phyloP scores from a whole-genome alignment of 2,888 invertebrate species.

The Chirona hameri region DNA sequence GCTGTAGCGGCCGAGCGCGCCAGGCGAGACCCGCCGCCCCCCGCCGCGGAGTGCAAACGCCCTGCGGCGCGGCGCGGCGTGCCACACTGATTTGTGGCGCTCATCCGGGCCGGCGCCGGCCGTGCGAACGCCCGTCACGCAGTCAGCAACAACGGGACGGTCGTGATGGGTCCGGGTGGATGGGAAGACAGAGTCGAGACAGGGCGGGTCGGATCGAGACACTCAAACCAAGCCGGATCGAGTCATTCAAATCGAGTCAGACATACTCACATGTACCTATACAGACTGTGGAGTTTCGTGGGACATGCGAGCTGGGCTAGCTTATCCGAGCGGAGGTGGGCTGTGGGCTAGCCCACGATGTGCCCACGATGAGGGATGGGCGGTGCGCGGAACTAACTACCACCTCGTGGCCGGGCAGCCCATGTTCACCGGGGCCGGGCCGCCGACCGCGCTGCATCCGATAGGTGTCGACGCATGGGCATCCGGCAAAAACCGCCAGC shows the following conservation, averaged over 20 bases:
- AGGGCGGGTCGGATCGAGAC: no score
- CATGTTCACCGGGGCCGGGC: neutral
- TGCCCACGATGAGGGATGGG: neutral
- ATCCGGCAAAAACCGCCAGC: neutral
- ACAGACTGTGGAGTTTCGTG: no score
- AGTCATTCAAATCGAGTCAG: no score
- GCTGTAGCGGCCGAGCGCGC: neutral
- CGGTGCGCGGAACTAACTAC: no score
- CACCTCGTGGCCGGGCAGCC: neutral
- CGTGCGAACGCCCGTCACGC: neutral
- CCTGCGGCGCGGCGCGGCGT: neutral
- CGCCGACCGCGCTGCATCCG: neutral
- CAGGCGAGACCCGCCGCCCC: neutral
- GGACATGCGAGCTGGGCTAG: no score
- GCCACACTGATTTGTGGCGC: neutral
- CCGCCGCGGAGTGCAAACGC: neutral
- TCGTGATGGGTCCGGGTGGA: neutral
- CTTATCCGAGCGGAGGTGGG: neutral
- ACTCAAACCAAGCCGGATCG: no score
- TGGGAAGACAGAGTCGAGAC: no score
- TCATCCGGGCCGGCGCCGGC: neutral
- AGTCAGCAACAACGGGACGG: neutral
- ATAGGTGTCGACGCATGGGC: conserved; percentile 12
- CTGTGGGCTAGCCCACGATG: neutral
- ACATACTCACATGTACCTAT: no score